Conservation (phyloP, 53 echinoderm and acorn worm genomes). For the Echinometra lucunter region DNA sequence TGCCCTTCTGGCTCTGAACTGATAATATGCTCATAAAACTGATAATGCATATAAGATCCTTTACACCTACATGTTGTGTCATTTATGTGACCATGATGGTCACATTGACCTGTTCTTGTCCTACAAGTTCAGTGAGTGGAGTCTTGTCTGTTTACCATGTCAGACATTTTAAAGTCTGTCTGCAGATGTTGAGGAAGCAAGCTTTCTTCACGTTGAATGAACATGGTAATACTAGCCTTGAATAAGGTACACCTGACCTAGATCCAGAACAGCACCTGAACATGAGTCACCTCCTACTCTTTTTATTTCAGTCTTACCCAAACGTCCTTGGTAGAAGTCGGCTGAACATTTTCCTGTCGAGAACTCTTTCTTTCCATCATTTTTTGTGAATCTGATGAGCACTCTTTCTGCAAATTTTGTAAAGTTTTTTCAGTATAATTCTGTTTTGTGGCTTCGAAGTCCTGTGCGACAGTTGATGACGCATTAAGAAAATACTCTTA, state of each 20-base stretch:
- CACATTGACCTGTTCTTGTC: not conserved
- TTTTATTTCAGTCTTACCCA: not conserved
- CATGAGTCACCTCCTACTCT: not conserved
- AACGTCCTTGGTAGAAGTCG: not conserved
- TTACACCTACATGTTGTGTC: not conserved
- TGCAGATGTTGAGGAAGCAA: not conserved
- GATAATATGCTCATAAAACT: not conserved
- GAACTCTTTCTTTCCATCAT: not conserved
- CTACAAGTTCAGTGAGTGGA: not conserved
- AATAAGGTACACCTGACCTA: too few relatives aligned
- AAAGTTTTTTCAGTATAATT: not conserved
- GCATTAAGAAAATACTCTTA: not conserved
- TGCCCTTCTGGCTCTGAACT: too few relatives aligned
- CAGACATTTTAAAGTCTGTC: not conserved
- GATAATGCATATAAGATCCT: not conserved
- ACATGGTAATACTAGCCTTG: too few relatives aligned
- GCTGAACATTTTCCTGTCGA: not conserved
- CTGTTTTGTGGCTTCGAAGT: not conserved
- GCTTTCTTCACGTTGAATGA: not conserved
- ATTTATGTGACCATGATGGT: not conserved
- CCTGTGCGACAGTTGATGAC: not conserved
- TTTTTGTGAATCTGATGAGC: not conserved
- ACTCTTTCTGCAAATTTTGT: not conserved
- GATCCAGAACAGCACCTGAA: not conserved
- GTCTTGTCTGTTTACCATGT: not conserved